Conservation (phyloP, 2,113 vertebrate species). For the Corythoichthys intestinalis region DNA sequence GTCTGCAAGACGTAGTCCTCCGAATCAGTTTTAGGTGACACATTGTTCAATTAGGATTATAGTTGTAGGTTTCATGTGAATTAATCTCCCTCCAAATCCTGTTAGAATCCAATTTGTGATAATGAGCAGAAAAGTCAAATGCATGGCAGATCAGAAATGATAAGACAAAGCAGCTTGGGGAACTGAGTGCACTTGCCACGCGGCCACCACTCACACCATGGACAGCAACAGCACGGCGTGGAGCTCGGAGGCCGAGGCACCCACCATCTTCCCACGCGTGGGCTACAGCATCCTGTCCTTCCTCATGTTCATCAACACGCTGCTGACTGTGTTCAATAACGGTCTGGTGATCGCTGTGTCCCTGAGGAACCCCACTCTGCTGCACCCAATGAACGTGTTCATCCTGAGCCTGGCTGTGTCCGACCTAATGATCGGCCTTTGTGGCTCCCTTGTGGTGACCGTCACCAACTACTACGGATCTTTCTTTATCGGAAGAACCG, state of each 20-base stretch:
- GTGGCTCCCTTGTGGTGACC: slow-evolving; percentile 60
- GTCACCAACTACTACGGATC: slow-evolving; percentile 65
- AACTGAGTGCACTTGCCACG: slow-evolving; percentile 3
- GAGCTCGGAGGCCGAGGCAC: slow-evolving; percentile 20
- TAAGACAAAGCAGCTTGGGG: slow-evolving; percentile 24
- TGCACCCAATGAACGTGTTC: slow-evolving; percentile 62
- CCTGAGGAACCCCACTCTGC: slow-evolving; percentile 57
- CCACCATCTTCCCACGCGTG: slow-evolving; percentile 57
- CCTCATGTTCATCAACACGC: slow-evolving; percentile 64
- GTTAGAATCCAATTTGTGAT: slow-evolving; percentile 50
- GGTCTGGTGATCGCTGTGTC: slow-evolving; percentile 53
- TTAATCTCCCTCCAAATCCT: slow-evolving; percentile 54
- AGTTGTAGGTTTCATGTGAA: slow-evolving; percentile 31
- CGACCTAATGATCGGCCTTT: slow-evolving; percentile 65
- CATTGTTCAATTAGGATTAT: slow-evolving; percentile 40
- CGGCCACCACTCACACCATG: slow-evolving; percentile 33
- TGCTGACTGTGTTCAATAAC: slow-evolving; percentile 68
- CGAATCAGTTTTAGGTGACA: neutral
- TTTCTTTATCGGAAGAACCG: slow-evolving; percentile 60
- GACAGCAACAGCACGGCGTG: slow-evolving; percentile 38
- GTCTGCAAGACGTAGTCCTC: neutral
- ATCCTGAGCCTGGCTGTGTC: slow-evolving; percentile 64
- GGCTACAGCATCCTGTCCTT: slow-evolving; percentile 68
- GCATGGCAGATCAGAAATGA: slow-evolving; percentile 44
- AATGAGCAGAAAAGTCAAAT: slow-evolving; percentile 55